Conservation (phyloP, 2,113 vertebrate species). For the Takifugu bimaculatus region DNA sequence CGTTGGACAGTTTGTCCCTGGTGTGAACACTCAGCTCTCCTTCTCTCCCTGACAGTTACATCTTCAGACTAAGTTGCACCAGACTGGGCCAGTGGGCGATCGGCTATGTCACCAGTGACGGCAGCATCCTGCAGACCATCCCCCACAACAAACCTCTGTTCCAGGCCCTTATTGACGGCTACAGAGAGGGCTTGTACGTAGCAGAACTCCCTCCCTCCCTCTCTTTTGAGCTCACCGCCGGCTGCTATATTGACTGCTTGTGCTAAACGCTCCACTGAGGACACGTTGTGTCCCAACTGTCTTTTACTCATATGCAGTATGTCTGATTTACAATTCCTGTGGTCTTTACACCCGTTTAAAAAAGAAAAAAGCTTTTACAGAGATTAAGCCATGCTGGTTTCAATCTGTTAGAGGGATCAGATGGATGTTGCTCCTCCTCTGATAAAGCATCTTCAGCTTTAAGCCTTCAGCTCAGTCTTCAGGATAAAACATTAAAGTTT, state of each 20-base stretch:
- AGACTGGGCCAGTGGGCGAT: conserved; percentile 96
- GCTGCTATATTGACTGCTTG: conserved; percentile 22
- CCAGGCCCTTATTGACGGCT: conserved; percentile 95
- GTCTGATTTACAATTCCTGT: background rate
- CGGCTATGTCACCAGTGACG: conserved; percentile 91
- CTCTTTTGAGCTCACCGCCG: conserved; percentile 8
- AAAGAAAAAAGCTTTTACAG: too few species aligned
- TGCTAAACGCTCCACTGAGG: background rate
- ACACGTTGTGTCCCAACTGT: background rate
- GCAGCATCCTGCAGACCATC: conserved; percentile 95
- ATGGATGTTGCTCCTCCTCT: too few species aligned
- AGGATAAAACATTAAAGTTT: too few species aligned
- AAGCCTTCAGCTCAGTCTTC: too few species aligned
- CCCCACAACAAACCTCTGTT: conserved; percentile 96
- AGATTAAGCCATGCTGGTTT: too few species aligned
- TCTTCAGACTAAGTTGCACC: conserved; percentile 94
- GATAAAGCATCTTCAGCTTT: too few species aligned
- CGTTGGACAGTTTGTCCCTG: too few species aligned
- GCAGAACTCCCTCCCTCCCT: conserved; percentile 3
- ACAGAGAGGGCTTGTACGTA: conserved; percentile 95
- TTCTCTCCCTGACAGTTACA: conserved; percentile 79
- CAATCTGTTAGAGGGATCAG: too few species aligned
- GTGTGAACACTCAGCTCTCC: background rate
- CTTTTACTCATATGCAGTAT: background rate
- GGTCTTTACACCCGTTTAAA: background rate